A percentile compares a stretch with the other conserved stretches of the same genome.
These are phyloP conservation scores for Drosophila bunnanda DNA, from an alignment of 2,888 invertebrate species.

Conservation along the genomic window DNA sequence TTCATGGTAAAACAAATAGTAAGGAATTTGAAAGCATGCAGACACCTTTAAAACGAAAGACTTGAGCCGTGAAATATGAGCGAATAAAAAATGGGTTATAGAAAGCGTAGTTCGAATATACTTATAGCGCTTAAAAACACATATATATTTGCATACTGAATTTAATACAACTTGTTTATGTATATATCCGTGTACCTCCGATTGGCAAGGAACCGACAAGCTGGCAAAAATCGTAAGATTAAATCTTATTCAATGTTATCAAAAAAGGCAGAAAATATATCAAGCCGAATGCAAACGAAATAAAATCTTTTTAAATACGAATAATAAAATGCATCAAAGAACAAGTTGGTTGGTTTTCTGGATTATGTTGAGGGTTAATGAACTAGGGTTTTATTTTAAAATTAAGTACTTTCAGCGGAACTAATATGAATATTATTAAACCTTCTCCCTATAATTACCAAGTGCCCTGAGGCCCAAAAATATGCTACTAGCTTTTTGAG, in stretches of 20 bases:
- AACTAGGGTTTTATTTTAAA: neutral
- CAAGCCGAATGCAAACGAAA: slow-evolving; percentile 50
- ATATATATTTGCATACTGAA: slow-evolving; percentile 52
- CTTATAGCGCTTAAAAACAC: slow-evolving; percentile 19
- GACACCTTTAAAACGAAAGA: slow-evolving; percentile 69
- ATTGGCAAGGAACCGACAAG: slow-evolving; percentile 39
- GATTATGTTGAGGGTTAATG: neutral
- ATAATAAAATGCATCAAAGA: slow-evolving; percentile 55
- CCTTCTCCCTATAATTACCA: accelerated
- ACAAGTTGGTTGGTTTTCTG: neutral
- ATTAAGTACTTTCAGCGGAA: accelerated
- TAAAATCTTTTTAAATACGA: slow-evolving; percentile 59
- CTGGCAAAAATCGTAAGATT: slow-evolving; percentile 50
- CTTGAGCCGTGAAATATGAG: slow-evolving; percentile 60
- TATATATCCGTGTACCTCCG: slow-evolving; percentile 49
- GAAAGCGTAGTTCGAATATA: slow-evolving; percentile 22
- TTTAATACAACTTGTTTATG: slow-evolving; percentile 45
- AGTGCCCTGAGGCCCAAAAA: neutral
- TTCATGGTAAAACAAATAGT: slow-evolving; percentile 19
- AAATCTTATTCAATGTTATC: slow-evolving; percentile 69
- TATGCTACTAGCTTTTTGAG: neutral
- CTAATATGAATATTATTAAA: neutral
- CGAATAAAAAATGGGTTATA: slow-evolving; percentile 36
- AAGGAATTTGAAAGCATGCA: slow-evolving; percentile 11
- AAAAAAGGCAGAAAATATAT: slow-evolving; percentile 53